A percentile compares a stretch with the other conserved stretches of the same genome.
Conservation (phyloP, 2,113 vertebrate species). For the Crotophaga sulcirostris region DNA sequence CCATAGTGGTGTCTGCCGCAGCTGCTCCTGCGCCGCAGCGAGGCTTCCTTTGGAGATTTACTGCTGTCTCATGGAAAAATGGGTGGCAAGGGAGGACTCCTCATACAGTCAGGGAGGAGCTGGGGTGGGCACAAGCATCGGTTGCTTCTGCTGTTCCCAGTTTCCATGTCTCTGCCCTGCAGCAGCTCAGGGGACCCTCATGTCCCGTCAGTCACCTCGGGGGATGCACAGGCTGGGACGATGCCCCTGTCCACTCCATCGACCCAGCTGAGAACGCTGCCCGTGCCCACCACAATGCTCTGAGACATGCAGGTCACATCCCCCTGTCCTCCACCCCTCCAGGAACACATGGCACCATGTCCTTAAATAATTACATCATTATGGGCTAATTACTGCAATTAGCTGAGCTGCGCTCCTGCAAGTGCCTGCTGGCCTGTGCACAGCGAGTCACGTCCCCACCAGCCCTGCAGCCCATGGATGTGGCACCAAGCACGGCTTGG, state of each 20-base stretch:
- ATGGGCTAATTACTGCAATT: constrained; percentile 55
- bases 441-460: fast-evolving
- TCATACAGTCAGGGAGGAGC: neutral
- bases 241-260: neutral
- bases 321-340: neutral
- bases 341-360: neutral
- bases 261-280: fast-evolving
- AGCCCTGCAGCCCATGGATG: fast-evolving
- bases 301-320: fast-evolving
- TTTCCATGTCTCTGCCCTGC: neutral
- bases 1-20: neutral
- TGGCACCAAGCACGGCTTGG: fast-evolving
- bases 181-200: neutral
- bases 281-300: fast-evolving
- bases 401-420: neutral
- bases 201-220: fast-evolving
- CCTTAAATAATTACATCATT: constrained; percentile 64
- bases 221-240: fast-evolving
- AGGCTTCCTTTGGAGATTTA: neutral
- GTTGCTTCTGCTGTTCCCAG: neutral
- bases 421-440: neutral
- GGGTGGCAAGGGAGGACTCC: neutral
- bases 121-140: too few relatives aligned
- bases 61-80: neutral
- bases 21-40: fast-evolving